These are phyloP conservation scores for Spodoptera exigua DNA, from an alignment of 2,888 invertebrate species.

Conservation along the genomic window DNA sequence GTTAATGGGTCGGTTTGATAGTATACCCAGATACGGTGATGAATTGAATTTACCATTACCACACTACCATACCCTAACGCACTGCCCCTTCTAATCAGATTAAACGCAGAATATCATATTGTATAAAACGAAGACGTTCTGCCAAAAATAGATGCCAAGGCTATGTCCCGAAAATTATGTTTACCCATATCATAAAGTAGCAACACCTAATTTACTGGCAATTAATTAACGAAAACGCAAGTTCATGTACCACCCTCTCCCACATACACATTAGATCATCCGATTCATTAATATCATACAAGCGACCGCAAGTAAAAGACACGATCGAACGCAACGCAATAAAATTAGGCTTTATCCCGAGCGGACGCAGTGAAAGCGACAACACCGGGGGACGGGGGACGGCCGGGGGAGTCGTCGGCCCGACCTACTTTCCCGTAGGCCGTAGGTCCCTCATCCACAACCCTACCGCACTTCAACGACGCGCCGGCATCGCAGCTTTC, in stretches of 20 bases:
- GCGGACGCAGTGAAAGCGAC: constrained; percentile 81
- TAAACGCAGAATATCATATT: constrained; percentile 4
- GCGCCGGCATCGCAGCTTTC: constrained; percentile 61
- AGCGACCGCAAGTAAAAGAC: constrained; percentile 70
- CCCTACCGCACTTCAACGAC: constrained; percentile 64
- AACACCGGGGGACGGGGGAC: constrained; percentile 65
- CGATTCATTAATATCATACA: constrained; percentile 67
- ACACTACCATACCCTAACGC: not conserved
- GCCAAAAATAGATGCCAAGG: not conserved
- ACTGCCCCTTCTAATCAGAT: constrained; percentile 5
- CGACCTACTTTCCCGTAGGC: constrained; percentile 80
- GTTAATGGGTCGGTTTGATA: constrained; percentile 39
- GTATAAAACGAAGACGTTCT: not conserved
- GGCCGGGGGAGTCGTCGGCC: constrained; percentile 60
- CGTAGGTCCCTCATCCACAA: constrained; percentile 69
- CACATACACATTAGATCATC: constrained; percentile 54
- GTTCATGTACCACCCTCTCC: constrained; percentile 1
- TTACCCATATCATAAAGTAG: not conserved
- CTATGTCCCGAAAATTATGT: constrained; percentile 1
- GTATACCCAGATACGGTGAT: constrained; percentile 28
- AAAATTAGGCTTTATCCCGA: constrained; percentile 85
- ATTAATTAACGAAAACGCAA: constrained; percentile 22
- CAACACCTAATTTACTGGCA: not conserved
- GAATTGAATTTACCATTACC: constrained; percentile 7
- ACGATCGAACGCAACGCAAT: constrained; percentile 82